phyloP scores from a whole-genome alignment of 2,797 vertebrate species.

The Eulemur mongoz region DNA sequence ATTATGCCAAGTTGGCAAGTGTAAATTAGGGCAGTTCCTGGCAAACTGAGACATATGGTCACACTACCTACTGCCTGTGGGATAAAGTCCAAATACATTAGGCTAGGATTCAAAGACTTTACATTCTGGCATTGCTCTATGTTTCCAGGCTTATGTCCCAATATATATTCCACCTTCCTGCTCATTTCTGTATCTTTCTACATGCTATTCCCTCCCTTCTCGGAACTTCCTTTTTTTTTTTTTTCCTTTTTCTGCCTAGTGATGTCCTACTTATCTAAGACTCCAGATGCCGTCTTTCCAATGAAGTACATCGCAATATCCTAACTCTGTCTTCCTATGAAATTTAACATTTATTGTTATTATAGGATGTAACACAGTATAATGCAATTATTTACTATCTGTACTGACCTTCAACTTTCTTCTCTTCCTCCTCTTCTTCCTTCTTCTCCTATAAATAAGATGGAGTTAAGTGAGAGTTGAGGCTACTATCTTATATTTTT shows the following conservation, averaged over 20 bases:
- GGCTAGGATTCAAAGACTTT: neutral
- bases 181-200: neutral
- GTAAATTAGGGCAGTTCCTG: neutral
- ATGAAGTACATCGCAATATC: neutral
- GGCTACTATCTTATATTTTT: neutral
- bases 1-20: neutral
- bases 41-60: neutral
- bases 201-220: neutral
- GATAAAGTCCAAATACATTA: neutral
- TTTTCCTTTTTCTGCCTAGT: neutral
- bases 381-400: neutral
- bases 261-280: neutral
- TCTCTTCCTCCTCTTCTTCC: neutral
- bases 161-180: neutral
- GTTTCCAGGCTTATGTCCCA: neutral
- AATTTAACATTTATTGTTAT: neutral
- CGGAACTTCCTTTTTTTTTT: neutral
- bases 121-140: neutral
- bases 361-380: neutral
- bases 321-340: neutral
- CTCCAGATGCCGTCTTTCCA: neutral
- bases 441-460: neutral
- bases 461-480: neutral
- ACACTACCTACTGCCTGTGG: neutral
- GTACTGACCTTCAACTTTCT: neutral